Conservation (phyloP, 1,140 invertebrate genomes). For the Archegozetes longisetosus region DNA sequence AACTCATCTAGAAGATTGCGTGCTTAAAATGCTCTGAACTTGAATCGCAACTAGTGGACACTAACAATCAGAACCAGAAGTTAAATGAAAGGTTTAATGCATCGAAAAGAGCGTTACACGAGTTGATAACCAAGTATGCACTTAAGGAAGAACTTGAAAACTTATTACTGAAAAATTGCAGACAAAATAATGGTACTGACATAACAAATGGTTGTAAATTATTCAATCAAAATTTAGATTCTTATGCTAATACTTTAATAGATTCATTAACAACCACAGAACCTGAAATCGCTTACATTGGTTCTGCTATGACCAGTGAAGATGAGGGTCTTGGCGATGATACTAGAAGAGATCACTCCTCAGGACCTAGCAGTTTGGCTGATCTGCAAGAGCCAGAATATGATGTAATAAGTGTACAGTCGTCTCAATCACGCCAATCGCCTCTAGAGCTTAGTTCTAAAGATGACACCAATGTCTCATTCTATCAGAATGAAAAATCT, state of each 20-base stretch:
- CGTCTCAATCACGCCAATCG: no score
- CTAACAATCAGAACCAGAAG: background rate
- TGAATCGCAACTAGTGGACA: background rate
- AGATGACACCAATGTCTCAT: background rate
- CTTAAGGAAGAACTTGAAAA: background rate
- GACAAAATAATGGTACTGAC: background rate
- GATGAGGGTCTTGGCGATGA: slow-evolving; percentile 22
- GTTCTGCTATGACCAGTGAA: slow-evolving; percentile 18
- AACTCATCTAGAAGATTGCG: background rate
- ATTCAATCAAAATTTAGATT: no score
- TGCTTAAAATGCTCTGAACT: background rate
- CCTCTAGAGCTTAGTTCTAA: no score
- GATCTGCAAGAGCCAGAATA: slow-evolving; percentile 13
- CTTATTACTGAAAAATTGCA: background rate
- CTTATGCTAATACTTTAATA: no score
- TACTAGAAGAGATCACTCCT: slow-evolving; percentile 17
- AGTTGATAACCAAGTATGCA: background rate
- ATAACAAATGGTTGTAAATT: no score
- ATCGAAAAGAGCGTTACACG: background rate
- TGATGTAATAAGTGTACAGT: background rate
- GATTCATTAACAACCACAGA: background rate
- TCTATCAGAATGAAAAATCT: background rate
- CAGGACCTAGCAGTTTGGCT: slow-evolving; percentile 19
- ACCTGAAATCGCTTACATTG: background rate
- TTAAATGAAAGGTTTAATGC: background rate